Evolutionary conservation across 2,888 invertebrate species (phyloP), one percentile per base, ranked within the genome.

Genomic region (Chrysolina americana): DNA sequence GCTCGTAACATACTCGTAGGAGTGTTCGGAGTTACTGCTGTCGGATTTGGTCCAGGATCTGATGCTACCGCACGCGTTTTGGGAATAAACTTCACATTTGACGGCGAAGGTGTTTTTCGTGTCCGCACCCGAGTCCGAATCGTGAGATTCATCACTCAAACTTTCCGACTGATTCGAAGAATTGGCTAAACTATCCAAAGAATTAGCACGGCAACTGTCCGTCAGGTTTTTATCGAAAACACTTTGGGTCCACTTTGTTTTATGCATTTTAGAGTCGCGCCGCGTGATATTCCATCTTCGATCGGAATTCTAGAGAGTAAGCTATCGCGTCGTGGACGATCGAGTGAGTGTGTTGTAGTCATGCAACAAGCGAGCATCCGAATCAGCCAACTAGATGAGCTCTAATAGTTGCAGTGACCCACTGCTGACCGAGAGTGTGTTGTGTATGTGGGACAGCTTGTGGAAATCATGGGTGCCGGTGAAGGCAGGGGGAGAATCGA

Each of bases 171-270:
- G 91, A 81, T 92, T 92, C 0, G 93, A 93, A 5, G 93, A 91
- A 87, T 93, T 93, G 75, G 93, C 93, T 41, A 93, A 89, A 78
- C 92, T 93, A 85, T 93, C 93, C 66, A 93, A 86, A 2, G 93
- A 93, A 64, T 92, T 91, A 2, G 92, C 90, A 70, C 85, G 83
- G 78, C 81, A 85, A 71, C 82, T 83, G 23, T 82, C 82, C n/a
- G 79, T 76, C 28, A 80, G 17, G 56, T 74, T 79, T 65, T 76
- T 80, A 21, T 79, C 79, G 48, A 76, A 74, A 21, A 68, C 77
- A 13, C 73, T 75, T 73, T 78, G 78, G 3, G 81, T 78, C 85
- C 85, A 85, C 80, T 78, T 83, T 59, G 71, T 75, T 71, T 81
- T 81, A 70, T 78, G 81, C 84, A 84, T 84, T 71, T 80, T 50